Evolutionary conservation across 2,113 vertebrate species (phyloP).

Genomic region (Pampusana beccarii): DNA sequence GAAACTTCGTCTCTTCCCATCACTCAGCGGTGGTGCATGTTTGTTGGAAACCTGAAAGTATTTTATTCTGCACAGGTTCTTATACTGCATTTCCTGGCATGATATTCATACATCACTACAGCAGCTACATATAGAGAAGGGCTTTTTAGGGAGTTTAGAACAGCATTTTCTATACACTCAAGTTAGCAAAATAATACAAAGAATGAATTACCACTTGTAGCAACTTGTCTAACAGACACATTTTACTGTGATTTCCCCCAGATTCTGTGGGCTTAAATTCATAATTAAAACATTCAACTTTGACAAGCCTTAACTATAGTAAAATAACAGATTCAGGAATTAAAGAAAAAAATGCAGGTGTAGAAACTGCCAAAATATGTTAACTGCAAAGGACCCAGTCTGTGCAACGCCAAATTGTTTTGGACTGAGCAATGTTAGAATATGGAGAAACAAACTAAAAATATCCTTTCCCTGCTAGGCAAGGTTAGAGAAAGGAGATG

Average conservation of each 20-base stretch:
- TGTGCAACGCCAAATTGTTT: slow-evolving; percentile 15
- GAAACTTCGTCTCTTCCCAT: not conserved
- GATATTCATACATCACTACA: not conserved
- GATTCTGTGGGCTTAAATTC: not conserved
- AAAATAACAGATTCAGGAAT: slow-evolving; percentile 52
- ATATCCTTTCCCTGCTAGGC: slow-evolving; percentile 15
- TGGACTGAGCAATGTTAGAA: not conserved
- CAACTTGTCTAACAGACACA: not conserved
- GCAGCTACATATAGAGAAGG: not conserved
- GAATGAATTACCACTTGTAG: not conserved
- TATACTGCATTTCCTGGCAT: not conserved
- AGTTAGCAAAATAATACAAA: not conserved
- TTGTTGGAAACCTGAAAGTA: not conserved
- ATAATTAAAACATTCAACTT: slow-evolving; percentile 24
- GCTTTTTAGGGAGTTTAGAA: not conserved
- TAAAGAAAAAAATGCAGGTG: slow-evolving; percentile 17
- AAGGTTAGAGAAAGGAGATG: slow-evolving; percentile 7
- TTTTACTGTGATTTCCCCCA: not conserved
- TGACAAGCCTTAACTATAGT: slow-evolving; percentile 24
- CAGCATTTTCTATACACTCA: not conserved
- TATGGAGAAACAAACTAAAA: slow-evolving; percentile 24
- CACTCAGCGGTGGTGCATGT: rapidly evolving
- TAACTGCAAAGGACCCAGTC: not conserved
- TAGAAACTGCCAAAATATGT: slow-evolving; percentile 20
- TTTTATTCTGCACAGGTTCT: not conserved